Percentiles rank a stretch among this genome's conserved stretches.
Evolutionary conservation across 2,113 vertebrate species (phyloP).

Genomic region (Elgaria multicarinata): DNA sequence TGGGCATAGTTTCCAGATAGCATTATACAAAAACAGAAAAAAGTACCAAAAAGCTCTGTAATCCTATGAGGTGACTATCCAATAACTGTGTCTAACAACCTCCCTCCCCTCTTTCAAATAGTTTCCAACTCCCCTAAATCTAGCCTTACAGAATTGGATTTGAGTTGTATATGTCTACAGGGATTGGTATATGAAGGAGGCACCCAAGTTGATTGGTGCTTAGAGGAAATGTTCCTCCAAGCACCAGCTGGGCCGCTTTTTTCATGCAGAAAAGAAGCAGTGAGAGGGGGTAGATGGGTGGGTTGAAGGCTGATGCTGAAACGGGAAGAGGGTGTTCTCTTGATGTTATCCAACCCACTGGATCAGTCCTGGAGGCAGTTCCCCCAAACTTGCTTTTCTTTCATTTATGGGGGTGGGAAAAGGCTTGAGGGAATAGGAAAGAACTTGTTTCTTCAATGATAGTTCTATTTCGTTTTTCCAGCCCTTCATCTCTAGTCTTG

Average conservation of each 20-base stretch:
- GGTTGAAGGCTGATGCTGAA: too few species aligned
- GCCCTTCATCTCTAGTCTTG: not conserved
- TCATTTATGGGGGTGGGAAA: not conserved
- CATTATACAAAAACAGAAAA: not conserved
- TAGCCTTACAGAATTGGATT: not conserved
- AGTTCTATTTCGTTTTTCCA: not conserved
- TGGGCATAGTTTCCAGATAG: not conserved
- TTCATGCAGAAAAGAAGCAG: too few species aligned
- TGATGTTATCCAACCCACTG: too few species aligned
- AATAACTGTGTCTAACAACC: too few species aligned
- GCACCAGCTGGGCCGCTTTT: too few species aligned
- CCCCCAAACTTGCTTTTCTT: too few species aligned
- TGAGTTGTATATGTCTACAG: not conserved
- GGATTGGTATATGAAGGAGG: not conserved
- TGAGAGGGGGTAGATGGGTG: too few species aligned
- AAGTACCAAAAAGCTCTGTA: not conserved
- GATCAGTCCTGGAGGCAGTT: not conserved
- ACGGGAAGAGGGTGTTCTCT: too few species aligned
- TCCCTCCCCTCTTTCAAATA: too few species aligned
- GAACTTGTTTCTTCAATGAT: not conserved
- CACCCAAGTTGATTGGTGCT: too few species aligned
- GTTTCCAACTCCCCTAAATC: not conserved
- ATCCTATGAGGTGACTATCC: not conserved
- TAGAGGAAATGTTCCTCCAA: too few species aligned
- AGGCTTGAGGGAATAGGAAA: not conserved